These are phyloP conservation scores for Sebastes minor DNA, from an alignment of 2,797 vertebrate genomes.

Conservation along the genomic window DNA sequence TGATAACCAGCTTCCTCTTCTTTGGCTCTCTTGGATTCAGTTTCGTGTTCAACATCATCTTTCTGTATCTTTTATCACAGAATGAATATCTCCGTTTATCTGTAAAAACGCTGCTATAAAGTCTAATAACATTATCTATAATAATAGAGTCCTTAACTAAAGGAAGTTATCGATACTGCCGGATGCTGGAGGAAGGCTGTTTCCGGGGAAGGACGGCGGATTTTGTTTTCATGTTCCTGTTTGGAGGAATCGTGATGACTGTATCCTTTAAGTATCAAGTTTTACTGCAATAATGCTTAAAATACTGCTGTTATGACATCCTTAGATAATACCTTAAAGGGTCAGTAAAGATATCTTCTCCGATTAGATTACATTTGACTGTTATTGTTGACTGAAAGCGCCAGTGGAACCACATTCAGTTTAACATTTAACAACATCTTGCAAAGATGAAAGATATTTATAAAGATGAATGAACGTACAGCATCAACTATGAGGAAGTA, in stretches of 20 bases:
- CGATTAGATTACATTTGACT: too few relatives aligned
- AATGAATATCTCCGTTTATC: not conserved
- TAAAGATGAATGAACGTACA: too few relatives aligned
- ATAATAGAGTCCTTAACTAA: conserved; percentile 39
- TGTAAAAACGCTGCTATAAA: not conserved
- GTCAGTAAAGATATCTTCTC: too few relatives aligned
- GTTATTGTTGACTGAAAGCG: too few relatives aligned
- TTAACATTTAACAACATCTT: too few relatives aligned
- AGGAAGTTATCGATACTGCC: conserved; percentile 87
- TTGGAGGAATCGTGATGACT: conserved; percentile 87
- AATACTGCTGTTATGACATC: too few relatives aligned
- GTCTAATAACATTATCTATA: too few relatives aligned
- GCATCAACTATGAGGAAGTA: too few relatives aligned
- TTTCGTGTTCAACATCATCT: conserved; percentile 94
- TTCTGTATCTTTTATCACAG: conserved; percentile 76
- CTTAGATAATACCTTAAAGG: too few relatives aligned
- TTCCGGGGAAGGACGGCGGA: conserved; percentile 89
- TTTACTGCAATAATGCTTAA: not conserved
- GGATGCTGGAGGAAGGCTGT: conserved; percentile 90
- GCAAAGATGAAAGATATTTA: too few relatives aligned
- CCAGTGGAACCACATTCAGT: too few relatives aligned
- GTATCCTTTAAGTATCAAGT: conserved; percentile 82
- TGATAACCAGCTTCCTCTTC: conserved; percentile 93
- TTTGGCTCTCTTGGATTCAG: conserved; percentile 92
- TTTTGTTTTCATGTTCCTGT: conserved; percentile 91